Percentiles rank a stretch among this genome's conserved stretches.
Evolutionary conservation across 1,140 invertebrate species (phyloP).

Genomic region (Octopus sinensis): DNA sequence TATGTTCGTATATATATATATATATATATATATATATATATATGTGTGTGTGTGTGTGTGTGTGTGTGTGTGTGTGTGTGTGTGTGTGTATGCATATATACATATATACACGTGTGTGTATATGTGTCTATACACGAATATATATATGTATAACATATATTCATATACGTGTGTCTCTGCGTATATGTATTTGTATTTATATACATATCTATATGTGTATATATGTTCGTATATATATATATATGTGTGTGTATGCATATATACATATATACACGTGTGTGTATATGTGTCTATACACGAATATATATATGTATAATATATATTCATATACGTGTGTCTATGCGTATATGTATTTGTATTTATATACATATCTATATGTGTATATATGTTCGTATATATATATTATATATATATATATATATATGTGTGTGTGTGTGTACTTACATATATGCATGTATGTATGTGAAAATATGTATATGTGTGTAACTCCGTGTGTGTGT

Average conservation of each 20-base stretch:
- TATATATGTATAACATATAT: not conserved
- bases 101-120: not conserved
- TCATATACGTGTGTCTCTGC: not conserved
- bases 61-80: not conserved
- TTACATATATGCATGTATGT: not conserved
- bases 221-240: not conserved
- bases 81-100: not conserved
- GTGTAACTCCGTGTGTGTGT: too few species aligned
- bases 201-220: not conserved
- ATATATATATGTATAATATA: not conserved
- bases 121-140: not conserved
- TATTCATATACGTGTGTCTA: not conserved
- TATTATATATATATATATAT: conserved; percentile 5
- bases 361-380: not conserved
- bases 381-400: not conserved
- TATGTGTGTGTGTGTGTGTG: not conserved
- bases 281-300: not conserved
- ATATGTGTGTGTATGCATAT: not conserved
- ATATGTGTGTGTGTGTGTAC: not conserved
- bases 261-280: not conserved
- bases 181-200: not conserved
- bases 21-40: not conserved
- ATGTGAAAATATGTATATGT: too few species aligned
- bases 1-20: conserved; percentile 5
- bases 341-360: not conserved